These are phyloP conservation scores for Zeugodacus cucurbitae DNA, from an alignment of 1,140 invertebrate species.

Conservation along the genomic window DNA sequence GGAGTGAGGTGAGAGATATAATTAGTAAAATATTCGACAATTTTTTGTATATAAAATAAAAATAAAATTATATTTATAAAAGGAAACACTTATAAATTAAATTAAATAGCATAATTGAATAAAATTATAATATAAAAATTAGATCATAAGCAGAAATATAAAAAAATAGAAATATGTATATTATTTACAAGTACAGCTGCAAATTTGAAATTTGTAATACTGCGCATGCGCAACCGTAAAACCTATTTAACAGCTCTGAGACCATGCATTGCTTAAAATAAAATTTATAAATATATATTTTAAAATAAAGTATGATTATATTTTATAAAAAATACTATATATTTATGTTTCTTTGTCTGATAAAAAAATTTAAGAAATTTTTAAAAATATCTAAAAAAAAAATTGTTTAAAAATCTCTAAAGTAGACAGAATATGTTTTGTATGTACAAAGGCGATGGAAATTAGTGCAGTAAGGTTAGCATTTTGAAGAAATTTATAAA, in stretches of 20 bases:
- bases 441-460: no score
- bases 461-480: no score
- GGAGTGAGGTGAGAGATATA: conserved; percentile 55
- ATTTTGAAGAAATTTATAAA: no score
- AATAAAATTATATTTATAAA: neutral
- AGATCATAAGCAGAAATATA: neutral
- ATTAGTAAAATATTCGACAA: conserved; percentile 53
- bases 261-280: neutral
- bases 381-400: no score
- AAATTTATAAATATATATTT: neutral
- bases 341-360: no score
- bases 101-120: neutral
- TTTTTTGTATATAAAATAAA: neutral
- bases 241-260: neutral
- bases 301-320: neutral
- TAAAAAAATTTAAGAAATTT: no score
- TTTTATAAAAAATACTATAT: no score
- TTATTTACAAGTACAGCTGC: neutral
- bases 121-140: conserved; percentile 17
- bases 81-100: neutral
- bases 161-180: neutral
- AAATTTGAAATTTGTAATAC: neutral
- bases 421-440: no score
- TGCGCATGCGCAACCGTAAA: neutral
- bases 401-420: no score